phyloP scores from a whole-genome alignment of 2,113 vertebrate genomes.

The Taurulus bubalis region DNA sequence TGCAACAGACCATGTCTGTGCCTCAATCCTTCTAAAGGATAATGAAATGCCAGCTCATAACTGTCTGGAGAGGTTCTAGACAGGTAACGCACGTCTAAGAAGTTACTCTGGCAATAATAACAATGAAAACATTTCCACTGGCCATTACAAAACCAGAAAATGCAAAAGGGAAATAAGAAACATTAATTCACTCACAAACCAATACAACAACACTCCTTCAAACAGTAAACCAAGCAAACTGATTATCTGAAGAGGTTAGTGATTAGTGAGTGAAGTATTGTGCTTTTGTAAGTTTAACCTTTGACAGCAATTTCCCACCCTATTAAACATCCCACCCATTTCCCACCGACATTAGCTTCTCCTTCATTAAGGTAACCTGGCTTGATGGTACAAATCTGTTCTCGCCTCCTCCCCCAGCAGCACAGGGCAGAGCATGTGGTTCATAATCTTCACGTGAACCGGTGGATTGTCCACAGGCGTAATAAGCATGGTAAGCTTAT shows the following conservation, averaged over 20 bases:
- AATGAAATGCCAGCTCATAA: constrained; percentile 60
- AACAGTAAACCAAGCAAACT: constrained; percentile 1
- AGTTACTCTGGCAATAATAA: background rate
- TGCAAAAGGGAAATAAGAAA: background rate
- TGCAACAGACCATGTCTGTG: constrained; percentile 23
- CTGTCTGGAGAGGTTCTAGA: constrained; percentile 47
- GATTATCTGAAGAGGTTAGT: constrained; percentile 30
- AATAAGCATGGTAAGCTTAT: constrained; percentile 75
- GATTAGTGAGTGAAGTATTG: constrained; percentile 20
- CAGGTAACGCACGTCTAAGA: constrained; percentile 6
- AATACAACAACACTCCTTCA: constrained; percentile 12
- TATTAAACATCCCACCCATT: background rate
- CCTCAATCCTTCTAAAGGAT: constrained; percentile 56
- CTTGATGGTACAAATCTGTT: constrained; percentile 55
- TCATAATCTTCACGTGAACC: constrained; percentile 78
- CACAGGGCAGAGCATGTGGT: constrained; percentile 73
- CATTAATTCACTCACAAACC: background rate
- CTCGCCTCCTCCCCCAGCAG: constrained; percentile 34
- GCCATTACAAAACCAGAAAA: background rate
- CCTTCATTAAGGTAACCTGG: constrained; percentile 47
- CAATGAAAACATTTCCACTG: background rate
- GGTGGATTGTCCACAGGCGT: constrained; percentile 54
- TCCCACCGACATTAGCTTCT: constrained; percentile 17
- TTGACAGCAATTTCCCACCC: constrained; percentile 9
- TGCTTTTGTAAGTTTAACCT: constrained; percentile 4